phyloP scores from a whole-genome alignment of 2,888 invertebrate genomes.

The Arge pagana region DNA sequence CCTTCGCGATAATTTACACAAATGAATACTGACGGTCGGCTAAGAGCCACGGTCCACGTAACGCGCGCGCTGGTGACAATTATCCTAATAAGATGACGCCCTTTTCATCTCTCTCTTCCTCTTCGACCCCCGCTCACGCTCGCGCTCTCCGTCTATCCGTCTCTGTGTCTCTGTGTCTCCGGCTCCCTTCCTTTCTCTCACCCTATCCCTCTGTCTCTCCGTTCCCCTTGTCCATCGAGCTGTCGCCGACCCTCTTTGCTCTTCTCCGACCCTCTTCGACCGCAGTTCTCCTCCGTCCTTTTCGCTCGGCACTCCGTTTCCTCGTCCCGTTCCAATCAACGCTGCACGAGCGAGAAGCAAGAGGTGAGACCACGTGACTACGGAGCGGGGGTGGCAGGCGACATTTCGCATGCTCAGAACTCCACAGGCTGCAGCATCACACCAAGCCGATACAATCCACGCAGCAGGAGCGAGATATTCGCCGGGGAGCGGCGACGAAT shows the following conservation, averaged over 20 bases:
- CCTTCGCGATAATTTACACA: constrained; percentile 22
- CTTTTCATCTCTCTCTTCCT: background rate
- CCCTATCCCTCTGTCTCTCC: background rate
- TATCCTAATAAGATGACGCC: constrained; percentile 38
- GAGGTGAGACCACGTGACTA: constrained; percentile 49
- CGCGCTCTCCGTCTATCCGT: background rate
- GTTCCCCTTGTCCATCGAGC: background rate
- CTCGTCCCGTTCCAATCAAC: constrained; percentile 36
- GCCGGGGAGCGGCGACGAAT: constrained; percentile 23
- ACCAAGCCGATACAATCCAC: constrained; percentile 30
- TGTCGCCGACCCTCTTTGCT: constrained; percentile 15
- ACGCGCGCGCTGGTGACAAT: constrained; percentile 36
- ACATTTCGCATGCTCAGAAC: constrained; percentile 57
- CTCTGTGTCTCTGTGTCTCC: background rate
- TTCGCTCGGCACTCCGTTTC: constrained; percentile 19
- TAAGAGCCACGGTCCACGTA: constrained; percentile 3
- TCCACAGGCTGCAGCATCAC: constrained; percentile 49
- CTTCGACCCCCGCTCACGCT: background rate
- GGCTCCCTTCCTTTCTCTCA: background rate
- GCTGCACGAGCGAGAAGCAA: constrained; percentile 29
- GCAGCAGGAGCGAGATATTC: constrained; percentile 21
- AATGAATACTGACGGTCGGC: constrained; percentile 40
- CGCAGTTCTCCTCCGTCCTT: constrained; percentile 10
- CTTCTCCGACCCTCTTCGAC: constrained; percentile 19
- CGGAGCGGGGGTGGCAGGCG: constrained; percentile 53